phyloP scores from a whole-genome alignment of 2,797 vertebrate species.

The Lophius americanus region DNA sequence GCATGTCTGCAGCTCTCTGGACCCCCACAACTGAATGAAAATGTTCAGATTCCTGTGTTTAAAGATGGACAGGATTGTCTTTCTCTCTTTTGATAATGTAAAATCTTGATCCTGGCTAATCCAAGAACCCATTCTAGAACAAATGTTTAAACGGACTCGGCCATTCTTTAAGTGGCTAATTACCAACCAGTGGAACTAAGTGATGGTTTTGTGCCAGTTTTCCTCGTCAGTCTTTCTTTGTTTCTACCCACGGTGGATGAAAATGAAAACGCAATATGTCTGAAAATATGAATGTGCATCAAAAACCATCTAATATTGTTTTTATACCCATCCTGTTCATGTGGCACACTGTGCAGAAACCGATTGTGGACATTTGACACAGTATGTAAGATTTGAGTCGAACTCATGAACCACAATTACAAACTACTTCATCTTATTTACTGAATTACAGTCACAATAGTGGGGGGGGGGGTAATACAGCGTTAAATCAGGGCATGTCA shows the following conservation, averaged over 20 bases:
- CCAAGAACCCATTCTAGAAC: background rate
- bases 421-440: too few relatives aligned
- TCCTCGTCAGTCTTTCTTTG: background rate
- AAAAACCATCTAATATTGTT: too few relatives aligned
- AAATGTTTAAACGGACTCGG: background rate
- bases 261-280: too few relatives aligned
- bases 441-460: too few relatives aligned
- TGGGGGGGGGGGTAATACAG: too few relatives aligned
- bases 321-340: too few relatives aligned
- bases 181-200: constrained; percentile 3
- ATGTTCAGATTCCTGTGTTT: constrained; percentile 27
- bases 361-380: too few relatives aligned
- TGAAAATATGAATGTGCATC: too few relatives aligned
- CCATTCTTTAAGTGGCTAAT: background rate
- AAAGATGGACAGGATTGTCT: background rate
- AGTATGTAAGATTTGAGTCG: too few relatives aligned
- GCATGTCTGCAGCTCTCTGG: background rate
- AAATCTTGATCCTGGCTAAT: background rate
- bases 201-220: constrained; percentile 2
- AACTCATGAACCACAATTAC: too few relatives aligned
- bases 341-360: too few relatives aligned
- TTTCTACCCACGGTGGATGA: background rate
- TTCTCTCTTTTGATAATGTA: constrained; percentile 31
- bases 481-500: background rate
- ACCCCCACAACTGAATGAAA: background rate